Evolutionary conservation across 2,888 invertebrate species (phyloP), one percentile per base, ranked within the genome.

Genomic region (Carpatolechia fugitivella): DNA sequence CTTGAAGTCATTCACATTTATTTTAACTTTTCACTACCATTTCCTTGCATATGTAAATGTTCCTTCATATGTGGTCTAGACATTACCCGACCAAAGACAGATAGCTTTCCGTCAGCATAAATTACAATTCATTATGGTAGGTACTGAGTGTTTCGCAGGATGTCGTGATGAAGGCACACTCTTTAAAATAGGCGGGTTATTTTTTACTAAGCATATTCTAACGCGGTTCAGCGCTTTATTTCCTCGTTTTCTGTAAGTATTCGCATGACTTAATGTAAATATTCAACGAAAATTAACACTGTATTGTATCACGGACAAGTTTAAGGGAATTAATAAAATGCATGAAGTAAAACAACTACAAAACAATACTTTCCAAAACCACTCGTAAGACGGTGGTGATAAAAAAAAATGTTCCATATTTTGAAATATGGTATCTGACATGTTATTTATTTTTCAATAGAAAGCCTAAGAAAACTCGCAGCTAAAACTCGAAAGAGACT

Each of bases 111-210:
- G 80, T 74, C 77, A 59, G 84, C 78, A 85, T 85, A 86, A 82
- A 85, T 86, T 78, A 82, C 74, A 70, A 72, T 82, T 80, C 78
- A 82, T 82, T 87, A 85, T 76, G n/a, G n/a, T n/a, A n/a, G n/a
- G 79, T 78, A 76, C 74, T 70, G 77, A 82, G 83, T 85, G 85
- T 77, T 86, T 86, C 85, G 52, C 84, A 81, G 86, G 86, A 88
- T 85, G 80, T 82, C 76, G 79, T 82, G 85, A 82, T 82, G 78
- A 78, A 78, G 76, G 73, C 66, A 76, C 64, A 76, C 76, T 74
- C 75, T 75, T 76, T 73, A 68, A 70, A 72, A 62, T 62, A 61
- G 68, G 61, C 64, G 60, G 63, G 54, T 33, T 65, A 64, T 70
- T 78, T 77, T 76, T 76, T 76, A 63, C 64, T 64, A 56, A 66